Evolutionary conservation across 2,797 vertebrate genomes (phyloP).

Genomic region (Semotilus atromaculatus): DNA sequence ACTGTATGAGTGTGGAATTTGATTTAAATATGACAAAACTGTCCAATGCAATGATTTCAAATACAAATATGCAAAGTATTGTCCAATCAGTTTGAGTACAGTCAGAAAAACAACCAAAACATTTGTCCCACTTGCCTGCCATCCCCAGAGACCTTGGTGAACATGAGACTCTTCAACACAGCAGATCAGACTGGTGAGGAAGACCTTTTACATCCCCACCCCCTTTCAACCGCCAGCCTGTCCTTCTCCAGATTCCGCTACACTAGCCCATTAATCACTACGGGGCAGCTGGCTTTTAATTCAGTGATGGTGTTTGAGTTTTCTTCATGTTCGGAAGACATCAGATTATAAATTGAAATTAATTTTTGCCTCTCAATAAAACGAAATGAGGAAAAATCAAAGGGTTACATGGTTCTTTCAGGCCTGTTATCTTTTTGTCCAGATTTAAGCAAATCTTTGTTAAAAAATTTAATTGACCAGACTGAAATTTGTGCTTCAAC

Average conservation of each 20-base stretch:
- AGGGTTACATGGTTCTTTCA: not conserved
- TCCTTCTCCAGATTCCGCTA: not conserved
- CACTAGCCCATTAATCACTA: constrained; percentile 16
- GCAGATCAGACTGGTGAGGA: constrained; percentile 82
- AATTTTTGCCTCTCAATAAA: not conserved
- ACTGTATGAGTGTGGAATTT: not conserved
- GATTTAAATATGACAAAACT: not conserved
- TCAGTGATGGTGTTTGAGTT: constrained; percentile 25
- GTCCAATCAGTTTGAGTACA: constrained; percentile 46
- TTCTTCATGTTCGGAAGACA: constrained; percentile 19
- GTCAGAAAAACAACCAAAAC: constrained; percentile 48
- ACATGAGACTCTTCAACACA: constrained; percentile 81
- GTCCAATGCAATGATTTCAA: constrained; percentile 1
- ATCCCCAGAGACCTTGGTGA: constrained; percentile 82
- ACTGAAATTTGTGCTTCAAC: not conserved
- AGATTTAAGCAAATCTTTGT: not conserved
- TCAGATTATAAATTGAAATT: not conserved
- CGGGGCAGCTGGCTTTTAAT: not conserved
- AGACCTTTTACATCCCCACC: constrained; percentile 60
- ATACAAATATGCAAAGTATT: constrained; percentile 60
- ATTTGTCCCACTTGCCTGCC: constrained; percentile 81
- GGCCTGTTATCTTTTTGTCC: not conserved
- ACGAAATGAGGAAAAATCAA: constrained; percentile 23
- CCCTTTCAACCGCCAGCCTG: constrained; percentile 45
- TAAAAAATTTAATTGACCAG: not conserved